Base-by-base conservation (phyloP, 2,888 invertebrate species). In the Vesta saturnalis region DNA sequence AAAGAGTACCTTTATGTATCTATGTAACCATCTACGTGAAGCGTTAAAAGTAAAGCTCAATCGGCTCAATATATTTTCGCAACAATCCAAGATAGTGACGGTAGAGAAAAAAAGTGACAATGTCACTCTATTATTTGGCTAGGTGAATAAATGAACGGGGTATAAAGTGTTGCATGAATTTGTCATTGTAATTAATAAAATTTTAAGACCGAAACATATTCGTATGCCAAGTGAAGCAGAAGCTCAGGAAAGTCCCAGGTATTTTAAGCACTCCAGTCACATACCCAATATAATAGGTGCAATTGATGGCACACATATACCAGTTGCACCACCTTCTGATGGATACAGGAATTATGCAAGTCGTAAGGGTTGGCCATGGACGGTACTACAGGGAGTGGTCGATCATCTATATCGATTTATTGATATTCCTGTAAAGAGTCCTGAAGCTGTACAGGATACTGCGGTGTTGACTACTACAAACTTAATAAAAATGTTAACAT, bases 201-300 rank as follows among this genome's bases (percentile, higher is more conserved):
- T n/a, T n/a, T n/a, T n/a, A n/a, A n/a, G n/a, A n/a, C n/a, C n/a
- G n/a, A n/a, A n/a, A n/a, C n/a, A n/a, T n/a, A n/a, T n/a, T n/a
- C n/a, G n/a, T n/a, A n/a, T n/a, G n/a, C n/a, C n/a, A n/a, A n/a
- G n/a, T 22, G 64, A 65, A 35, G 61, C 60, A 21, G 79, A 80
- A 65, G 74, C 76, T 12, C 21, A 62, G 60, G 63, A 71, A 22
- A 49, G 23, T 47, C 58, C 69, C 22, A 19, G 23, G 49, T 23
- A 43, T 49, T 79, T 77, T 74, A 74, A 79, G 59, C 60, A 75
- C 19, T 60, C 59, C 1, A 69, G 72, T 30, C 66, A 64, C n/a
- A n/a, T n/a, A n/a, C n/a, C n/a, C n/a, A n/a, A n/a, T n/a, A n/a
- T n/a, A n/a, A n/a, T n/a, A n/a, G n/a, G n/a, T n/a, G n/a, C n/a